Evolutionary conservation across 2,113 vertebrate genomes (phyloP), one percentile per base, ranked within the genome.

Genomic region (Syngnathus floridae): DNA sequence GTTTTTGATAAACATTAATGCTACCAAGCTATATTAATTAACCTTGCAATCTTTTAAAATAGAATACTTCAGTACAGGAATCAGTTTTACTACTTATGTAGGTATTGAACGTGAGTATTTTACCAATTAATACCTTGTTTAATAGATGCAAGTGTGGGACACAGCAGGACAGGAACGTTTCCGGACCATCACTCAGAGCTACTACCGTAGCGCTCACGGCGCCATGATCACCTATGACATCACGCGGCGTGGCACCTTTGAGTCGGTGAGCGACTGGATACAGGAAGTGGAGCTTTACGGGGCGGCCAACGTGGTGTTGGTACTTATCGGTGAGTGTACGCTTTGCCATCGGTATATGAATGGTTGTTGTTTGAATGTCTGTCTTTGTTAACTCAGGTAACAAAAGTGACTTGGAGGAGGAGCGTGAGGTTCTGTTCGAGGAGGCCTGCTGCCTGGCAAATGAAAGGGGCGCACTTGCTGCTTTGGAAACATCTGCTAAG

Each of bases 121-220:
- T 45, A 45, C 14, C 4, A 16, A 46, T 9, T 9, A 13, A 19
- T 51, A 21, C 48, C 64, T 51, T 73, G 62, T 70, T 58, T 68
- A 1, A 58, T 89, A 99, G 97, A 93, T 99, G 85, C 97, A 98
- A 78, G 94, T 99, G 59, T 99, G 97, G 97, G 97, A 99, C 88
- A 99, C 97, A 0, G 96, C 97, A 0, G 96, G 97, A 0, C 97
- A 99, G 85, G 97, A 98, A 88, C 91, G 97, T 45, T 99, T 98
- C 81, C 93, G 93, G n/a, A 98, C 95, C 12, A 99, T 99, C 91
- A 98, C 96, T 3, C 96, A 98, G 84, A 98, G 96, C 80, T 99
- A 98, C 74, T 99, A 98, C 75, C 94, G 97, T 71, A 98, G 95
- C 0, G 97, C 95, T 10, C 94, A 99, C 0, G 96, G 94, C 0